Conservation (phyloP, 1,140 invertebrate genomes). For the Drosophila orosa region DNA sequence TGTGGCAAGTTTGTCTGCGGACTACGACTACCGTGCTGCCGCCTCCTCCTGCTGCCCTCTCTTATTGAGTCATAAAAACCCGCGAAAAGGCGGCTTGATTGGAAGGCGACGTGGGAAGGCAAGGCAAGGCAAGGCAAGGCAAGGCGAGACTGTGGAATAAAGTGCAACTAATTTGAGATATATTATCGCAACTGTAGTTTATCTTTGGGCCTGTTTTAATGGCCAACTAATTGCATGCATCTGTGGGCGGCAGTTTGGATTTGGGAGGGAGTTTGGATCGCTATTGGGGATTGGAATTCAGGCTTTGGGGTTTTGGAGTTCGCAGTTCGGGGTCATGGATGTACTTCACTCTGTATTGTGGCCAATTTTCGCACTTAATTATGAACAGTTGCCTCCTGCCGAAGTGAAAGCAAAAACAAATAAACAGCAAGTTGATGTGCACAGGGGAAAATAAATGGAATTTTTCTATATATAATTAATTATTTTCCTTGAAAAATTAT, state of each 20-base stretch:
- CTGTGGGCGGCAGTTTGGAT: slow-evolving; percentile 54
- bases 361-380: slow-evolving; percentile 80
- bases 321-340: slow-evolving; percentile 14
- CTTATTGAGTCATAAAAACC: slow-evolving; percentile 76
- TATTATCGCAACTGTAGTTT: slow-evolving; percentile 60
- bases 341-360: slow-evolving; percentile 24
- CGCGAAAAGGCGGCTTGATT: slow-evolving; percentile 61
- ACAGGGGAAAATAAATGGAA: not conserved
- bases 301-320: not conserved
- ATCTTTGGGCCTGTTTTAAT: slow-evolving; percentile 66
- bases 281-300: not conserved
- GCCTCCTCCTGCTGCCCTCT: not conserved
- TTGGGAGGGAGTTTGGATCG: not conserved
- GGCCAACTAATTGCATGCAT: slow-evolving; percentile 64
- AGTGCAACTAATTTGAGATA: slow-evolving; percentile 77
- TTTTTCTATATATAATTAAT: not conserved
- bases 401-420: slow-evolving; percentile 11
- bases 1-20: slow-evolving; percentile 51
- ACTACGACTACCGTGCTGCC: slow-evolving; percentile 27
- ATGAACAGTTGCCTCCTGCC: slow-evolving; percentile 41
- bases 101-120: slow-evolving; percentile 61
- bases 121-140: slow-evolving; percentile 48
- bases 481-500: not conserved
- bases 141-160: slow-evolving; percentile 22
- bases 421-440: slow-evolving; percentile 4